Conservation (phyloP, 2,888 invertebrate genomes). For the Rhynchonema sp. region DNA sequence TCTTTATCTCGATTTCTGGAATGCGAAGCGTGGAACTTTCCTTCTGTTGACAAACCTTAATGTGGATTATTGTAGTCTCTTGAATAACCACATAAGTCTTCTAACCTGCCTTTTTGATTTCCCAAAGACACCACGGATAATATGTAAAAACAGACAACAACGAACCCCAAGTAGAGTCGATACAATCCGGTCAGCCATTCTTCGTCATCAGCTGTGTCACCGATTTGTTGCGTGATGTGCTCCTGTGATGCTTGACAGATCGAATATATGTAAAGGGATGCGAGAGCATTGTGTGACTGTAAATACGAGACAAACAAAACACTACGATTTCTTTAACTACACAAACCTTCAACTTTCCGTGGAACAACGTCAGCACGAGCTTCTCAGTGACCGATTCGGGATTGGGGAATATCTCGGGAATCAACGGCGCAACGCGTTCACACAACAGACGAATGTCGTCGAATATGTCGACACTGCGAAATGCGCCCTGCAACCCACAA, state of each 20-base stretch:
- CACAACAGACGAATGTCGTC: conserved; percentile 70
- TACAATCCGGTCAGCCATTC: conserved; percentile 69
- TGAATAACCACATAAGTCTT: too few relatives aligned
- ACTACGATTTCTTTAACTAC: too few relatives aligned
- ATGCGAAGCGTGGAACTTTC: too few relatives aligned
- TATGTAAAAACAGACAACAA: not conserved
- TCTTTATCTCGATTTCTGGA: too few relatives aligned
- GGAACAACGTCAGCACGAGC: conserved; percentile 84
- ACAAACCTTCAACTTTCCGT: conserved; percentile 50
- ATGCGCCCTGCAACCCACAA: conserved; percentile 47
- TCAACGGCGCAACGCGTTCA: conserved; percentile 52
- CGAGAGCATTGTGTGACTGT: not conserved
- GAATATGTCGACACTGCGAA: conserved; percentile 70
- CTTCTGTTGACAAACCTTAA: too few relatives aligned
- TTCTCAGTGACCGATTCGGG: conserved; percentile 94
- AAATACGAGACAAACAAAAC: not conserved
- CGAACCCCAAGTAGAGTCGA: conserved; percentile 67
- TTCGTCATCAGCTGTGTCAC: conserved; percentile 38
- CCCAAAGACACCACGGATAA: not conserved
- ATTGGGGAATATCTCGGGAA: conserved; percentile 64
- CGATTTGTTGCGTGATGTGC: not conserved
- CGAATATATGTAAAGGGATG: too few relatives aligned
- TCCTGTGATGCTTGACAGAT: too few relatives aligned
- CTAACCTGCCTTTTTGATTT: too few relatives aligned
- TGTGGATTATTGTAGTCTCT: too few relatives aligned